Base-by-base conservation (phyloP, 1,140 invertebrate genomes). In the Drosophila bocqueti region DNA sequence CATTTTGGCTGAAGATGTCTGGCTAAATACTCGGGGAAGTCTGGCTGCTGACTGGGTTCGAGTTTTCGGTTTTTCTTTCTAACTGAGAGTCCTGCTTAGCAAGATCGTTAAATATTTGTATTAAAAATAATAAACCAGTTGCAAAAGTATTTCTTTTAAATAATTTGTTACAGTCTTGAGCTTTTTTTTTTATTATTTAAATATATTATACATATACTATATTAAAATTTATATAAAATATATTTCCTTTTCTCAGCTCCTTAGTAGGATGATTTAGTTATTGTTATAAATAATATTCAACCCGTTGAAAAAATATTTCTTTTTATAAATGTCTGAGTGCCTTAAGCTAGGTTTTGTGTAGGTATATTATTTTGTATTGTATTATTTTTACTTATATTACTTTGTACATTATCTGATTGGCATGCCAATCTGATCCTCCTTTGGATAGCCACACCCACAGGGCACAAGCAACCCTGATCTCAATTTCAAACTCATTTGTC, bases 401-500 rank as follows among this genome's bases (percentile, higher is more conserved):
- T n/a, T 29, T 29, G 7, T 26, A 16, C 7, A 15, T 18, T n/a
- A 18, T 31, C 18, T 1, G 5, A 49, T 36, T 36, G 45, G 5
- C 15, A 18, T 64, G 54, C 34, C 54, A 60, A 61, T n/a, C 26
- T 21, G 38, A 21, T 21, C 11, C n/a, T 43, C 21, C 36, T 16
- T 57, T 4, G n/a, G 21, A 26, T 38, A 16, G 7, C 34, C 31
- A 61, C 40, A 26, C 55, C 55, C 16, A 34, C 57, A 11, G 21
- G 52, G 47, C 24, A 2, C 10, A 0, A 3, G 4, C 29, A 36
- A 36, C 21, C 29, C 24, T 31, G 24, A 38, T 63, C 40, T 26
- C 26, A 31, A 26, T 49, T 59, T 59, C 21, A 4, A 61, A 13
- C 40, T 18, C 63, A 65, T 66, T 66, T 21, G 40, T 49, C 54